Evolutionary conservation across 2,888 invertebrate species (phyloP).

Genomic region (Opisthograptis luteolata): DNA sequence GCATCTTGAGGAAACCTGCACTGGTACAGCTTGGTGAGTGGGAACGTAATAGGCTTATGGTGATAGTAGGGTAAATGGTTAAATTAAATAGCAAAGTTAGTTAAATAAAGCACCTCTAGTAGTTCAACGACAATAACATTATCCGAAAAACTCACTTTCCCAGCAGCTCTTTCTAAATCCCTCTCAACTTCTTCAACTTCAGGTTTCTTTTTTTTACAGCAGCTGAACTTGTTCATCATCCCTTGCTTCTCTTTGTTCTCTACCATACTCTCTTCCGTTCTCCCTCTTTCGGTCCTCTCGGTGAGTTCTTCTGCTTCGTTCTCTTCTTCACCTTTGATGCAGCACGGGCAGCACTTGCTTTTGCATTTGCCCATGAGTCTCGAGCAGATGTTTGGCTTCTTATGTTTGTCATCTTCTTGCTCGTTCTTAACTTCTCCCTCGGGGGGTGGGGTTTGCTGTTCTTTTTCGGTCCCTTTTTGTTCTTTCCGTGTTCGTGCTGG

Average conservation of each 20-base stretch:
- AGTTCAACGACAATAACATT: too few relatives aligned
- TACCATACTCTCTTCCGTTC: constrained; percentile 25
- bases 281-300: constrained; percentile 34
- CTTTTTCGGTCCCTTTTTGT: constrained; percentile 49
- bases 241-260: constrained; percentile 56
- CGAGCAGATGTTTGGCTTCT: constrained; percentile 67
- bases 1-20: too few relatives aligned
- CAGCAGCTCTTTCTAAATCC: constrained; percentile 67
- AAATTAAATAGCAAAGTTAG: too few relatives aligned
- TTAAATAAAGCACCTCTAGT: too few relatives aligned
- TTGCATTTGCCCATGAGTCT: constrained; percentile 73
- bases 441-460: constrained; percentile 19
- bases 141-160: constrained; percentile 62
- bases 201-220: constrained; percentile 68
- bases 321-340: constrained; percentile 62
- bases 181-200: constrained; percentile 63
- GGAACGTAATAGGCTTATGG: too few relatives aligned
- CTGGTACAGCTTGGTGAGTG: too few relatives aligned
- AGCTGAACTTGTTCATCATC: constrained; percentile 64
- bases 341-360: constrained; percentile 78
- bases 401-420: constrained; percentile 39
- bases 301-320: constrained; percentile 45
- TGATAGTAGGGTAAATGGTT: too few relatives aligned
- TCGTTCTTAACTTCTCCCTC: constrained; percentile 33
- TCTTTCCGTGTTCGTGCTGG: constrained; percentile 66